Conservation (phyloP, 2,797 vertebrate species). For the Erethizon dorsatum region DNA sequence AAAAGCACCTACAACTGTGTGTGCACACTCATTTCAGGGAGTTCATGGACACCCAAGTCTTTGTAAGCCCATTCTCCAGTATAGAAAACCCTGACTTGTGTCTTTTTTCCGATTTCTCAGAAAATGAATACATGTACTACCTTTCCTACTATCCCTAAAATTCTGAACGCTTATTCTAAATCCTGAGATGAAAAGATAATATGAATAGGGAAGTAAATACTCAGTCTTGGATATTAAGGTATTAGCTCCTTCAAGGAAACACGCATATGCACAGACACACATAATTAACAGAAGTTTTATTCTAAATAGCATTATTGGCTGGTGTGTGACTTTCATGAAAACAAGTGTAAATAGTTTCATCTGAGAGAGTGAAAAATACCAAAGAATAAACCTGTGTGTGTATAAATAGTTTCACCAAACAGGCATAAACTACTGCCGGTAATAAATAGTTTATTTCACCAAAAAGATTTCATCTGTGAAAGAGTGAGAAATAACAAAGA, state of each 20-base stretch:
- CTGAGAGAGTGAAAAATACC: neutral
- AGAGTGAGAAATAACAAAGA: neutral
- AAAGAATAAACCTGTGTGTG: neutral
- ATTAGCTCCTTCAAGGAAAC: neutral
- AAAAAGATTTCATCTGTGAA: neutral
- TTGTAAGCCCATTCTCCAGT: neutral
- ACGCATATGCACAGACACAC: neutral
- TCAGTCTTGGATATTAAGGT: neutral
- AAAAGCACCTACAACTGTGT: neutral
- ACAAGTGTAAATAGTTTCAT: neutral
- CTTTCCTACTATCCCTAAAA: neutral
- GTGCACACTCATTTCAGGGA: neutral
- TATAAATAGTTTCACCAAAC: neutral
- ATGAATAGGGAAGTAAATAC: neutral
- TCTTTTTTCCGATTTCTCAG: neutral
- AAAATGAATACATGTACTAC: neutral
- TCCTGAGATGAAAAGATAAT: constrained; percentile 35
- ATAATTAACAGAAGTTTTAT: neutral
- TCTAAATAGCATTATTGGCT: neutral
- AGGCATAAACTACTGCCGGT: neutral
- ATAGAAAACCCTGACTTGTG: neutral
- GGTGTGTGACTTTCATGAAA: neutral
- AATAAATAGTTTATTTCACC: neutral
- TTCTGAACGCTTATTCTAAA: neutral
- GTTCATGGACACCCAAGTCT: neutral